Evolutionary conservation across 2,888 invertebrate species (phyloP), one percentile per base, ranked within the genome.

Genomic region (Apodemia hepburni): DNA sequence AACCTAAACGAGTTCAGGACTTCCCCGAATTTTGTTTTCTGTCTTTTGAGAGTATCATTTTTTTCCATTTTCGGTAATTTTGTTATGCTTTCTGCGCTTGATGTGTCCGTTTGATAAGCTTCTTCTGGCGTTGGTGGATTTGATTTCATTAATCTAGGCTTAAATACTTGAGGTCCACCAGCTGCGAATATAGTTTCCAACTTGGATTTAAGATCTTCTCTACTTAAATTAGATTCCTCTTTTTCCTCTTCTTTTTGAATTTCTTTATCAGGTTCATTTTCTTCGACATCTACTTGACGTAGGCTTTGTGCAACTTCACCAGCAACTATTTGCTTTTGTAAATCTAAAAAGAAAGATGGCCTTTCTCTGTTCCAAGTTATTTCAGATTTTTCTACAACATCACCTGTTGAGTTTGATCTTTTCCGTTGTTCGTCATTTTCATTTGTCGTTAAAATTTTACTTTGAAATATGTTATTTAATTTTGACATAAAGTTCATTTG

Each of bases 21-120:
- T 73, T 75, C 85, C 66, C 86, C 78, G 66, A 85, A 92, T 68
- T 81, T 87, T 0, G 81, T 87, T 71, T 79, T 87, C 66, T 92
- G 91, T 69, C 91, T 71, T 64, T 84, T 87, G 51, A 92, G 71
- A 1, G 92, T 92, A 68, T 92, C 90, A 63, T 89, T 89, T 71
- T 86, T 90, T 47, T 87, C 86, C 65, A 84, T 73, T 74, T 88
- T 89, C 0, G 86, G 83, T 51, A 81, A 47, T 69, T 83, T 89
- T 3, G 78, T 64, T 75, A 85, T 74, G 70, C 84, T 88, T 58
- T 89, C 89, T 11, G 72, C 73, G 66, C 85, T 87, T 0, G 84
- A 84, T 8, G 73, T 73, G 45, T 85, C 85, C 0, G 82, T 80
- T 68, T 81, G 83, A 59, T 80, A 79, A 0, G 82, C 70, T 35